Evolutionary conservation across 2,888 invertebrate species (phyloP), one percentile per base, ranked within the genome.

Genomic region (Marasmarcha lunaedactyla): DNA sequence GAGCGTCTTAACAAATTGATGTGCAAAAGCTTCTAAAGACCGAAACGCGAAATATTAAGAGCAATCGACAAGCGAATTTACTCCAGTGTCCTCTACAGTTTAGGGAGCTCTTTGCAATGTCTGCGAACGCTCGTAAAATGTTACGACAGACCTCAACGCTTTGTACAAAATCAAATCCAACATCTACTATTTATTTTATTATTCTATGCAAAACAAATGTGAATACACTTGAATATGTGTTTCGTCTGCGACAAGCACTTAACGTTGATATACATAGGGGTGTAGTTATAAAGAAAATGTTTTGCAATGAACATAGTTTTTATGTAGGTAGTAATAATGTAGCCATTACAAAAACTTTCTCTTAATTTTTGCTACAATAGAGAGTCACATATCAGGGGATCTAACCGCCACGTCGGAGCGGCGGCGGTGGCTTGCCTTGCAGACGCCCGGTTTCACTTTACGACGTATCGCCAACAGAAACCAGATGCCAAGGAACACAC

Each of bases 401-500:
- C 20, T 20, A 20, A 7, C 20, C 20, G 7, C 20, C 3, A 20
- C 4, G 20, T 5, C 20, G 20, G 20, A 3, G 20, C 20, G 20
- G 20, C 20, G 20, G 20, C 4, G 4, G 20, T 7, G 20, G 20
- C 20, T 3, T 20, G 20, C 20, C 20, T 5, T 7, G 20, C 20
- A 7, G n/a, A 7, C 20, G 20, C 20, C 20, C 20, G 20, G 20
- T 20, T 20, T 20, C 20, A 20, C 30, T 30, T 30, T 30, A 30
- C 30, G 30, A 30, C 30, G 30, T 30, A 30, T 30, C 49, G 51
- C 46, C 49, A 51, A 78, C 70, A 71, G 57, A 70, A 72, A 66
- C 71, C 81, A 78, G 76, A 79, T 79, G 78, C 73, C 71, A 66
- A 9, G 6, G 14, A 9, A 13, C 12, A 34, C 3, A 13, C 12